Conservation (phyloP, 2,113 vertebrate genomes). For the Passer domesticus region DNA sequence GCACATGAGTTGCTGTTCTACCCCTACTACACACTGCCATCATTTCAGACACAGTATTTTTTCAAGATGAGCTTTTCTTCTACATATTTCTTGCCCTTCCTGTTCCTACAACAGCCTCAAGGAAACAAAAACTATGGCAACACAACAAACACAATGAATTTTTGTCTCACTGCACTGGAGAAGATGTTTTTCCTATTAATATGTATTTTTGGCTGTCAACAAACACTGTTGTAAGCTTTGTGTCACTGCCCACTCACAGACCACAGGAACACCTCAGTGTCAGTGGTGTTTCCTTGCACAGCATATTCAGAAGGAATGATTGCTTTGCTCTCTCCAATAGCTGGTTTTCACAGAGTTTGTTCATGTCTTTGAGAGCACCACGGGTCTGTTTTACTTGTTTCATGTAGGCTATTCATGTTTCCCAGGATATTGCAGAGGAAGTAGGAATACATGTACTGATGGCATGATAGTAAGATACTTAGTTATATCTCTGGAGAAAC, state of each 20-base stretch:
- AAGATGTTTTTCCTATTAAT: background rate
- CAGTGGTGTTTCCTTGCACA: background rate
- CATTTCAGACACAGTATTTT: background rate
- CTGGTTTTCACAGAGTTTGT: background rate
- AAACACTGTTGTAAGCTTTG: background rate
- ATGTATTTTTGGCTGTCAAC: background rate
- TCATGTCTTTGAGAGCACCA: background rate
- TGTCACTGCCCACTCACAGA: background rate
- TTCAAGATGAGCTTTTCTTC: background rate
- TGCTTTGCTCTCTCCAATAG: background rate
- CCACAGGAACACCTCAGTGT: background rate
- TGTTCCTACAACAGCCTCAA: background rate
- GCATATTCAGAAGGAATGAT: background rate
- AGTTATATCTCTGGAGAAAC: background rate
- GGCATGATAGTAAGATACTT: background rate
- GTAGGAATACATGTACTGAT: background rate
- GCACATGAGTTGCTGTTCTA: background rate
- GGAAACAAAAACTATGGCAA: background rate
- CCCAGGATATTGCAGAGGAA: accelerated
- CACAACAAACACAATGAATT: background rate
- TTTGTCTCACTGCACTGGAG: background rate
- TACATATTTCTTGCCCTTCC: background rate
- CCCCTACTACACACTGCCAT: accelerated
- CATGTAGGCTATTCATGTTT: background rate
- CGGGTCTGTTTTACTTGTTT: background rate